These are phyloP conservation scores for Gallinago paraguaiae DNA, from an alignment of 2,113 vertebrate species.

Conservation along the genomic window DNA sequence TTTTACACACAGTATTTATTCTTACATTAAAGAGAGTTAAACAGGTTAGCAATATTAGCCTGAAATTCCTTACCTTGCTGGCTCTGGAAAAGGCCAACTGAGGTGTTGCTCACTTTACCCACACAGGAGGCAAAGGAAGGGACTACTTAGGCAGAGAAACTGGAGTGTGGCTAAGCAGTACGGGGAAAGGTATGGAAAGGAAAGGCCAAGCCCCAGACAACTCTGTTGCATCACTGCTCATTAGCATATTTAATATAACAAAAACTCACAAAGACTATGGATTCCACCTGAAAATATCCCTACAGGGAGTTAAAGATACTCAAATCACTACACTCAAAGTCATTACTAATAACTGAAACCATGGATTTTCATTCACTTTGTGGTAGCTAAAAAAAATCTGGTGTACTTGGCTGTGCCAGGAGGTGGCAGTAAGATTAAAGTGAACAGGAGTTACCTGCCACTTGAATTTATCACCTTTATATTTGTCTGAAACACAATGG, in stretches of 20 bases:
- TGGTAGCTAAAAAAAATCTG: accelerated
- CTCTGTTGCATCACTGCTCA: neutral
- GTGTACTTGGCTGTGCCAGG: neutral
- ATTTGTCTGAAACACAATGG: accelerated
- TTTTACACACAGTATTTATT: neutral
- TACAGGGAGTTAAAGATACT: neutral
- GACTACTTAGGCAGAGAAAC: neutral
- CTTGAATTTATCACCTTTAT: accelerated
- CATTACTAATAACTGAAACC: accelerated
- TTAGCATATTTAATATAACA: neutral
- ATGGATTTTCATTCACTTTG: accelerated
- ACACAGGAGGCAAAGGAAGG: neutral
- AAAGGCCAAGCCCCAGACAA: neutral
- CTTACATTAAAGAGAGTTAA: neutral
- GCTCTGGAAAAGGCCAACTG: neutral
- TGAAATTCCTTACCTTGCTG: neutral
- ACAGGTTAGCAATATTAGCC: neutral
- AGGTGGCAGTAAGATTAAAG: neutral
- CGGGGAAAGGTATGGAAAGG: neutral
- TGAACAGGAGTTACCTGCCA: neutral
- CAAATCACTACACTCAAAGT: neutral
- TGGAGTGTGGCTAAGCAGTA: neutral
- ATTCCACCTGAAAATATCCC: neutral
- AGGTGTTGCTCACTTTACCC: neutral
- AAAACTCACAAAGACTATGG: neutral